phyloP scores from a whole-genome alignment of 2,888 invertebrate species.

The Drosophila eohydei region DNA sequence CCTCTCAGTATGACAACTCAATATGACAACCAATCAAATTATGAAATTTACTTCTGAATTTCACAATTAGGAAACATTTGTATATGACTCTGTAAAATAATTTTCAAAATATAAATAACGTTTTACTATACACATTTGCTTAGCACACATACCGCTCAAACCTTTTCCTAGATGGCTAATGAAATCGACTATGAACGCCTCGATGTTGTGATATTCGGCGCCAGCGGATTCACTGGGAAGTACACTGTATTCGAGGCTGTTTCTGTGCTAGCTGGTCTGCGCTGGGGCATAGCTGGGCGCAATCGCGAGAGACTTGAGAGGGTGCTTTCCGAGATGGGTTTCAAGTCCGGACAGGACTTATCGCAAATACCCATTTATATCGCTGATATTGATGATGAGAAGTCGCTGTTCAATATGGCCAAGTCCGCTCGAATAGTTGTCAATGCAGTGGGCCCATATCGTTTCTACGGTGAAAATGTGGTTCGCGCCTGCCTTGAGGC shows the following conservation, averaged over 20 bases:
- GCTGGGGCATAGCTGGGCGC: slow-evolving; percentile 97
- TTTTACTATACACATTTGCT: background rate
- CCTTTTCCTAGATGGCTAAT: background rate
- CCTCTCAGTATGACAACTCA: no score
- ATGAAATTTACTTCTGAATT: background rate
- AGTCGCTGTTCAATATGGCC: slow-evolving; percentile 93
- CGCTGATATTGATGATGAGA: slow-evolving; percentile 91
- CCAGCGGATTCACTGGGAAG: slow-evolving; percentile 96
- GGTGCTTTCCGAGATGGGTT: slow-evolving; percentile 85
- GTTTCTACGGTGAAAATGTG: slow-evolving; percentile 94
- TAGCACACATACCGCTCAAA: background rate
- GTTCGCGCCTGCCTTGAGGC: slow-evolving; percentile 93
- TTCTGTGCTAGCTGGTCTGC: slow-evolving; percentile 86
- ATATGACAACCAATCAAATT: background rate
- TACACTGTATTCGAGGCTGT: slow-evolving; percentile 90
- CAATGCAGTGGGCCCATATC: slow-evolving; percentile 97
- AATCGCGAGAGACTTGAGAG: slow-evolving; percentile 85
- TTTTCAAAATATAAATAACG: background rate
- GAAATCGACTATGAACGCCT: slow-evolving; percentile 73
- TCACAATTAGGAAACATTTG: accelerated
- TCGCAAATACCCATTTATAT: slow-evolving; percentile 89
- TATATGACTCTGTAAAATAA: background rate
- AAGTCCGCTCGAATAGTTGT: slow-evolving; percentile 91
- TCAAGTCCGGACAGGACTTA: slow-evolving; percentile 86
- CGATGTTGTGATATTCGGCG: slow-evolving; percentile 96